Evolutionary conservation across 2,797 vertebrate genomes (phyloP).

Genomic region (Gambusia yucatana): DNA sequence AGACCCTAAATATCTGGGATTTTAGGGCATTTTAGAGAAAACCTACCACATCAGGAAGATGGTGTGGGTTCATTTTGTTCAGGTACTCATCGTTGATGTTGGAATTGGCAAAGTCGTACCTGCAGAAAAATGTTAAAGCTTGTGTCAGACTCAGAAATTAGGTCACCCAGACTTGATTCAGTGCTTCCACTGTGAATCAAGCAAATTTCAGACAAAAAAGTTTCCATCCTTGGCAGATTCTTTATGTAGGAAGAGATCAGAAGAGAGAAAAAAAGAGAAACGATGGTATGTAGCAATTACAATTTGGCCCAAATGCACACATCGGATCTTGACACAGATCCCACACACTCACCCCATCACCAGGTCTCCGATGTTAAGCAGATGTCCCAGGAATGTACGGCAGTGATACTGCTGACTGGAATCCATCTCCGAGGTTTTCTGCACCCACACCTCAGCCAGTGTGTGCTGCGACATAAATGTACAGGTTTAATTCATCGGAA

Average conservation of each 20-base stretch:
- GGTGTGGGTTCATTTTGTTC: constrained; percentile 94
- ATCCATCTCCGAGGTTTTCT: constrained; percentile 95
- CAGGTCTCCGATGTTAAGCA: constrained; percentile 96
- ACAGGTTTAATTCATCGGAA: not conserved
- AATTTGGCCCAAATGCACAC: not conserved
- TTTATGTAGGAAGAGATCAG: not conserved
- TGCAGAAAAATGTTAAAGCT: constrained; percentile 53
- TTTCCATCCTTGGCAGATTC: not conserved
- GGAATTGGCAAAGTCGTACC: constrained; percentile 95
- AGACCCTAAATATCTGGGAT: not conserved
- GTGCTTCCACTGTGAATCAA: not conserved
- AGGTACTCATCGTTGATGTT: constrained; percentile 94
- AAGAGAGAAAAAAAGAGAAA: not conserved
- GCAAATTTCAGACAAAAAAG: not conserved
- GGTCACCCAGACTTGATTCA: not conserved
- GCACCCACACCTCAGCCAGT: constrained; percentile 95
- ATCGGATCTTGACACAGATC: not conserved
- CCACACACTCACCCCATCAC: constrained; percentile 78
- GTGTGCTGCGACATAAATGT: constrained; percentile 82
- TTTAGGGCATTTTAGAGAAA: constrained; percentile 3
- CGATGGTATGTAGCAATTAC: not conserved
- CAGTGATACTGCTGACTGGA: constrained; percentile 95
- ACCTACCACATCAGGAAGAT: constrained; percentile 93
- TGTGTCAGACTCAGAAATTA: not conserved
- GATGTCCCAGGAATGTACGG: constrained; percentile 93